Evolutionary conservation across 2,888 invertebrate species (phyloP), one percentile per base, ranked within the genome.

Genomic region (Seira sanloemensis): DNA sequence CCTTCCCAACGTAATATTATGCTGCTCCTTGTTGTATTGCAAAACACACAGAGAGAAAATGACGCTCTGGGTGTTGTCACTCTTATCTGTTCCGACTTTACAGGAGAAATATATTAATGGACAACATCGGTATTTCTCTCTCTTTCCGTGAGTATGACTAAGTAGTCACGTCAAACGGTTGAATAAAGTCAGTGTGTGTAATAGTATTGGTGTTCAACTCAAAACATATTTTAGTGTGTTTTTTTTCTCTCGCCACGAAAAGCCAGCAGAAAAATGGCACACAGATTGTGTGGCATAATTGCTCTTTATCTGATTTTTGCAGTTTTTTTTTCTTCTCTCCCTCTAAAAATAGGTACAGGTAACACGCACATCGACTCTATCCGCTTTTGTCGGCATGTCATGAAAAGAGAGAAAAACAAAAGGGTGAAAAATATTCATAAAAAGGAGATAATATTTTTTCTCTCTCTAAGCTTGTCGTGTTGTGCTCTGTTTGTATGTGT

Each of bases 111-210:
- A 4, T 12, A 50, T 50, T 50, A 37, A 37, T 37, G 37, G 37
- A 37, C 37, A 37, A 18, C 50, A 2, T 50, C n/a, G 16, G 50
- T 50, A 50, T n/a, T 2, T 50, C n/a, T 50, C n/a, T n/a, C n/a
- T n/a, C n/a, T n/a, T n/a, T n/a, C n/a, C n/a, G n/a, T 50, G 50
- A 50, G 50, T 50, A 50, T 50, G 50, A 50, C 50, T n/a, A 50
- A 50, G 50, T 18, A 50, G 12, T 18, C 50, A 12, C n/a, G 50
- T 50, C 50, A 50, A 50, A 50, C n/a, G n/a, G n/a, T n/a, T n/a
- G n/a, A n/a, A n/a, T n/a, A n/a, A n/a, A n/a, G n/a, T n/a, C n/a
- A n/a, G n/a, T n/a, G n/a, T n/a, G n/a, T n/a, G n/a, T n/a, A n/a
- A n/a, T n/a, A n/a, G n/a, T n/a, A n/a, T n/a, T n/a, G n/a, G n/a